Evolutionary conservation across 53 echinoderm and acorn worm genomes (phyloP).

Genomic region (Echinarachnius parma): DNA sequence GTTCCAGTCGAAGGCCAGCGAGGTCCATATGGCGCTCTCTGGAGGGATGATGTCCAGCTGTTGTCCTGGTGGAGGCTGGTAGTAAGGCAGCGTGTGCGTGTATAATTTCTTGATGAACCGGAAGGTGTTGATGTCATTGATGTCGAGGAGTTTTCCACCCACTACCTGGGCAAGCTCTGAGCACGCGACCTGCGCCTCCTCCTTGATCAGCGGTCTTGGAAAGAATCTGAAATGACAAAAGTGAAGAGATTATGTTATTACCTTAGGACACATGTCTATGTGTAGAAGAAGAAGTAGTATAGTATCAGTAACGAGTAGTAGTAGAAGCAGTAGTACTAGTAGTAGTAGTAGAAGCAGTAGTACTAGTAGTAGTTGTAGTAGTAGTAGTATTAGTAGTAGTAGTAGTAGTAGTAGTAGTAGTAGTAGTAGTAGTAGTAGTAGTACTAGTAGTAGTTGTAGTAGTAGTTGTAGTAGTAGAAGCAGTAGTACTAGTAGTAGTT

Average conservation of each 20-base stretch:
- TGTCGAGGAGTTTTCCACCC: constrained; percentile 32
- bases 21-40: constrained; percentile 18
- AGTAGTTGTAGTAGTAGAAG: not conserved
- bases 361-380: no score
- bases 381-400: no score
- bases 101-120: constrained; percentile 22
- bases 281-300: no score
- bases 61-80: constrained; percentile 5
- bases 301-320: no score
- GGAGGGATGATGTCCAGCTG: constrained; percentile 24
- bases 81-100: constrained; percentile 4
- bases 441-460: not conserved
- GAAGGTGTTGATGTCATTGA: constrained; percentile 24
- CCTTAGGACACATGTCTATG: no score
- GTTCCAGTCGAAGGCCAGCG: constrained; percentile 16
- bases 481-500: not conserved
- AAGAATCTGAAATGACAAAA: constrained; percentile 19
- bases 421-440: not conserved
- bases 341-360: no score
- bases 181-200: constrained; percentile 23
- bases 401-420: no score
- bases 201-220: constrained; percentile 21
- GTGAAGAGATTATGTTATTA: no score
- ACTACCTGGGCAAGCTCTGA: not conserved
- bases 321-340: no score